phyloP scores from a whole-genome alignment of 2,888 invertebrate genomes.

The Embidobia sp. region DNA sequence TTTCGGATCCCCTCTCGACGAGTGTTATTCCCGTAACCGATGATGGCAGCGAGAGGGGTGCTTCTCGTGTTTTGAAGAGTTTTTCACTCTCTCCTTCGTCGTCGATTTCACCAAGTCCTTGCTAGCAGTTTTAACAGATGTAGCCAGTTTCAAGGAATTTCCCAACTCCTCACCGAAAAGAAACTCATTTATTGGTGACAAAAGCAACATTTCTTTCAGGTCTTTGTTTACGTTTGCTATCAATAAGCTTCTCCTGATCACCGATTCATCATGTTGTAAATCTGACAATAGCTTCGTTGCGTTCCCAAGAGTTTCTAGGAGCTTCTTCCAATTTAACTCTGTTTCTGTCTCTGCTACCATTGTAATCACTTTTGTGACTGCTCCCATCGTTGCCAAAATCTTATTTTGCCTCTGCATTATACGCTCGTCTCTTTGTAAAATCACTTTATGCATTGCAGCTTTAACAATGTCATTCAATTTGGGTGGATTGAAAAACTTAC shows the following conservation, averaged over 20 bases:
- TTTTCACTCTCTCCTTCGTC: no score
- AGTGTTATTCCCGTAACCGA: no score
- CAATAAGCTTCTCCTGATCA: conserved; percentile 15
- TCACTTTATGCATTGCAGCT: not conserved
- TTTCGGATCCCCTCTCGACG: no score
- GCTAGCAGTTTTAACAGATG: conserved; percentile 10
- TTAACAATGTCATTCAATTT: conserved; percentile 20
- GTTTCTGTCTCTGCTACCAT: no score
- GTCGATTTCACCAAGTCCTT: no score
- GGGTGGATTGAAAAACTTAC: conserved; percentile 12
- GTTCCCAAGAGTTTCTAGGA: conserved; percentile 8
- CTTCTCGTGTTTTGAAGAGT: no score
- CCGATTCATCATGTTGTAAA: conserved; percentile 18
- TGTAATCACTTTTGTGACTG: no score
- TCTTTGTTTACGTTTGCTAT: not conserved
- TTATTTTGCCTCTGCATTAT: conserved; percentile 24
- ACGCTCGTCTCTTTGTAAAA: conserved; percentile 28
- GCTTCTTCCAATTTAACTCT: no score
- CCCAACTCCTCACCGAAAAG: conserved; percentile 42
- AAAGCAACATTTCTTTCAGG: not conserved
- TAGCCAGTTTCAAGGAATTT: conserved; percentile 31
- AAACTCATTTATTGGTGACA: conserved; percentile 19
- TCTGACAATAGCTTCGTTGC: conserved; percentile 9
- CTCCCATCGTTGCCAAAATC: conserved; percentile 33
- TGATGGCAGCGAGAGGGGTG: no score